Base-by-base conservation (phyloP, 2,888 invertebrate species). In the Eristalis pertinax region DNA sequence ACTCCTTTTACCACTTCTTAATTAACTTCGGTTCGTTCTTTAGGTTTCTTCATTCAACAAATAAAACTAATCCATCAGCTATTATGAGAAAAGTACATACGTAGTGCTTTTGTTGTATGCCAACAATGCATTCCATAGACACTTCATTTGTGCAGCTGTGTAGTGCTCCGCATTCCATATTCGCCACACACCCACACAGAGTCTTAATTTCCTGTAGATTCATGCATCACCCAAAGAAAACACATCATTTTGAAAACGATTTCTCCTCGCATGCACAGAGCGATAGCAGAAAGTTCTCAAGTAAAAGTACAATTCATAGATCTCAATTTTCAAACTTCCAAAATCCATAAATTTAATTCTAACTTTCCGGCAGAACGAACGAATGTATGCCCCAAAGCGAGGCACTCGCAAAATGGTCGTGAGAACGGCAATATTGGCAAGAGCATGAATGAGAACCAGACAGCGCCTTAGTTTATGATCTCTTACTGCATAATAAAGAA, bases 291-390 rank as follows among this genome's bases (percentile, higher is more conserved):
- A 82, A 76, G 64, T 62, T 79, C 79, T 75, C 87, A 19, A 19
- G 19, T 73, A 64, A 43, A 83, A 72, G 83, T 68, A 72, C 83
- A 74, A 83, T 86, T 83, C 86, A 26, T 84, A 84, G 87, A 87
- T 82, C 76, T 87, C 87, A 84, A 84, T 84, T 82, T 84, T 84
- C 72, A 68, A 84, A 87, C 76, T 87, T 87, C 68, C 76, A 72
- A 70, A 87, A 75, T 84, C 79, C 76, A 87, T 87, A 87, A 87
- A 87, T 87, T 83, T 84, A 72, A 84, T 87, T 84, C 76, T 32
- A 87, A 74, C 78, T 78, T 83, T 72, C 70, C 24, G 38, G 72
- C 84, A 79, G 68, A 73, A 76, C 64, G 75, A 79, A 68, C 72
- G 50, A 67, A 72, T 70, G 24, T 13, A 58, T 13, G 24, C 24